These are phyloP conservation scores for Brienomyrus brachyistius DNA, from an alignment of 2,113 vertebrate species.

Conservation along the genomic window DNA sequence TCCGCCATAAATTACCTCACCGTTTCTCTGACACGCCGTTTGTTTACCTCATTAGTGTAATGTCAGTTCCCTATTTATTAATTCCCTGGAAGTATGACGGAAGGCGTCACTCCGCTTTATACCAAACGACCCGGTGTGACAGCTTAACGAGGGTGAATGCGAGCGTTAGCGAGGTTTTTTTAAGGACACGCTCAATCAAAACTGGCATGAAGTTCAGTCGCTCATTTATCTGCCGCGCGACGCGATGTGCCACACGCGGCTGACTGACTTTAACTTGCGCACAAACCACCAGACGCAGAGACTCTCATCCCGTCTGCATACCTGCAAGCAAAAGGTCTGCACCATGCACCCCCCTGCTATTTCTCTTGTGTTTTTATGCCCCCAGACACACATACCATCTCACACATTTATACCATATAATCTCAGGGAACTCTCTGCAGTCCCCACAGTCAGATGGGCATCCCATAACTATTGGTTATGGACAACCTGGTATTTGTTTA, in stretches of 20 bases:
- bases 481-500: background rate
- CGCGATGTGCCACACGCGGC: background rate
- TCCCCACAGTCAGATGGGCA: background rate
- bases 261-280: background rate
- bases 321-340: background rate
- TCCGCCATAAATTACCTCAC: background rate
- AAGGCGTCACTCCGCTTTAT: background rate
- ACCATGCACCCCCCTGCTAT: background rate
- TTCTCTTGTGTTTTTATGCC: background rate
- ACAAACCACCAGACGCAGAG: background rate
- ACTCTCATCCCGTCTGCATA: background rate
- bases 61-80: background rate
- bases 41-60: background rate
- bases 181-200: conserved; percentile 6
- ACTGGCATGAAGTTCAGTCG: background rate
- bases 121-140: background rate
- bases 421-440: background rate
- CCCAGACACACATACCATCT: background rate
- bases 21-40: background rate
- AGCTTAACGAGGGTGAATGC: background rate
- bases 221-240: background rate
- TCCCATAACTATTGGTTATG: background rate
- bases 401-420: background rate
- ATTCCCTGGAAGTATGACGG: conserved; percentile 3
- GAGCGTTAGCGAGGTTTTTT: background rate